Percentiles rank a stretch among this genome's conserved stretches.
phyloP scores from a whole-genome alignment of 2,888 invertebrate species.

The Erebia ligea region DNA sequence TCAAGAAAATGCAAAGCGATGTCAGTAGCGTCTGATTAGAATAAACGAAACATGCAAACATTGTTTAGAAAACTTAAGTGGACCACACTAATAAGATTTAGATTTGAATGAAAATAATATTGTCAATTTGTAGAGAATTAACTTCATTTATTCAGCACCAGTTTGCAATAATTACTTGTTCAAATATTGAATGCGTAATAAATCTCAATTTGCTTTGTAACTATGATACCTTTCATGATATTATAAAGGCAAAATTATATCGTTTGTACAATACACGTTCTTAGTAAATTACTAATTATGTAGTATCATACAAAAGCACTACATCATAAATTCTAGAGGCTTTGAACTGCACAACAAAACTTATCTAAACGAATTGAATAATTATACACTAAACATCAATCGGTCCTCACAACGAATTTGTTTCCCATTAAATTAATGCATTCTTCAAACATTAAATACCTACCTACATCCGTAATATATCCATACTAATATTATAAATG shows the following conservation, averaged over 20 bases:
- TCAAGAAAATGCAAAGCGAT: conserved; percentile 49
- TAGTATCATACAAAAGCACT: background rate
- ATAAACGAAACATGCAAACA: background rate
- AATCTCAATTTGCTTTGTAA: background rate
- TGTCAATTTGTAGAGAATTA: background rate
- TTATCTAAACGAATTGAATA: no score
- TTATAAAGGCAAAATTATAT: background rate
- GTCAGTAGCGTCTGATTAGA: conserved; percentile 35
- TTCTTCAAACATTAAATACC: no score
- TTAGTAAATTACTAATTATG: background rate
- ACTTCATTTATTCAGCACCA: background rate
- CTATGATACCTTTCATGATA: background rate
- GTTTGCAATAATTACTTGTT: background rate
- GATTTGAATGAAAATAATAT: background rate
- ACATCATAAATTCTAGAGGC: background rate
- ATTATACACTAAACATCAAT: no score
- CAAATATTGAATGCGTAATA: background rate
- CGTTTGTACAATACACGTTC: background rate
- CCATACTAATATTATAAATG: no score
- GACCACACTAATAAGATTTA: background rate
- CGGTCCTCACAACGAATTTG: no score
- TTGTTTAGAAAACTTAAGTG: background rate
- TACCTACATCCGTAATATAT: no score
- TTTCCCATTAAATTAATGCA: no score
- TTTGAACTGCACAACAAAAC: background rate